Evolutionary conservation across 1,140 invertebrate genomes (phyloP).

Genomic region (Bombyx mori): ASM3026992v2 NC_085134.1:8363001-8363500

Average conservation of each 20-base stretch:
- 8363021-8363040: constrained; percentile 18
- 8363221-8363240: constrained; percentile 38
- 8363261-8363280: constrained; percentile 15
- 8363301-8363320: constrained; percentile 21
- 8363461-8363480: no score
- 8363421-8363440: constrained; percentile 19
- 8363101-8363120: constrained; percentile 13
- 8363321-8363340: constrained; percentile 15
- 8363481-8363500: no score
- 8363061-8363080: constrained; percentile 14
- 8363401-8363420: constrained; percentile 40
- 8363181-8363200: constrained; percentile 22
- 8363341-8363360: constrained; percentile 45
- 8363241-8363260: constrained; percentile 34
- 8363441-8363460: constrained; percentile 23
- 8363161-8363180: constrained; percentile 19
- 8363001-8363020: constrained; percentile 16
- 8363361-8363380: constrained; percentile 39
- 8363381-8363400: constrained; percentile 31
- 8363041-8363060: constrained; percentile 22
- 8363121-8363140: constrained; percentile 27
- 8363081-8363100: constrained; percentile 5
- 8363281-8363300: constrained; percentile 13
- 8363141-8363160: constrained; percentile 33
- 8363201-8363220: constrained; percentile 44